These are phyloP conservation scores for Antechinus flavipes DNA, from an alignment of 2,113 vertebrate species.

Conservation along the genomic window DNA sequence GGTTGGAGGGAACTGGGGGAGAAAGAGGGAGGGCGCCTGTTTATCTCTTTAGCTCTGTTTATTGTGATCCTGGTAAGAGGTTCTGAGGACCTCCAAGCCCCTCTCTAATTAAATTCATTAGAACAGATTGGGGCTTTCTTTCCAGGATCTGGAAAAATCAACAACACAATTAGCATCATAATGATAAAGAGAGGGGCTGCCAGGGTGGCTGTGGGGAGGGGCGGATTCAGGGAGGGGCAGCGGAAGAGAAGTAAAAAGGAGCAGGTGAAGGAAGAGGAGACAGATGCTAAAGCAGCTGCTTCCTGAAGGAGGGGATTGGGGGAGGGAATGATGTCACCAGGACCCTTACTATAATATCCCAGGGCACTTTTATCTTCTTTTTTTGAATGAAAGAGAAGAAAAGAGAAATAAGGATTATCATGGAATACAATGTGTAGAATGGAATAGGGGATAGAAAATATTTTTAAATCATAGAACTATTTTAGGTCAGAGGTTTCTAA, in stretches of 20 bases:
- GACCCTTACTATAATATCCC: neutral
- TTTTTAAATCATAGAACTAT: slow-evolving; percentile 44
- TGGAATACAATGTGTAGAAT: neutral
- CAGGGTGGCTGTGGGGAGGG: slow-evolving; percentile 54
- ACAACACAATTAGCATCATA: slow-evolving; percentile 76
- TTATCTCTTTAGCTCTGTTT: slow-evolving; percentile 83
- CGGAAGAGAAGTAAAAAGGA: slow-evolving; percentile 28
- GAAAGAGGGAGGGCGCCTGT: slow-evolving; percentile 22
- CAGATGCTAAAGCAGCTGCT: slow-evolving; percentile 74
- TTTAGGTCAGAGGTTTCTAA: slow-evolving; percentile 4
- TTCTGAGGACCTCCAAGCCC: slow-evolving; percentile 80
- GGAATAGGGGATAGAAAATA: slow-evolving; percentile 34
- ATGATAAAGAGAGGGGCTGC: slow-evolving; percentile 63
- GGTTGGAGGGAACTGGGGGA: neutral
- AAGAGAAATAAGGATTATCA: neutral
- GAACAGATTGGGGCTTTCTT: slow-evolving; percentile 82
- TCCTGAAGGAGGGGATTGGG: slow-evolving; percentile 15
- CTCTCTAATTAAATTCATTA: slow-evolving; percentile 85
- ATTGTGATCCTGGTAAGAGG: slow-evolving; percentile 82
- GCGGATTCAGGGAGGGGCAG: slow-evolving; percentile 5
- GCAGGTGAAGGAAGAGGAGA: slow-evolving; percentile 66
- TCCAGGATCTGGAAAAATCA: slow-evolving; percentile 72
- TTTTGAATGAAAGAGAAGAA: neutral
- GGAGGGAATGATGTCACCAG: neutral
- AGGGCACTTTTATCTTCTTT: neutral